phyloP scores from a whole-genome alignment of 1,140 invertebrate genomes.

The Drosophila nebulosa region DNA sequence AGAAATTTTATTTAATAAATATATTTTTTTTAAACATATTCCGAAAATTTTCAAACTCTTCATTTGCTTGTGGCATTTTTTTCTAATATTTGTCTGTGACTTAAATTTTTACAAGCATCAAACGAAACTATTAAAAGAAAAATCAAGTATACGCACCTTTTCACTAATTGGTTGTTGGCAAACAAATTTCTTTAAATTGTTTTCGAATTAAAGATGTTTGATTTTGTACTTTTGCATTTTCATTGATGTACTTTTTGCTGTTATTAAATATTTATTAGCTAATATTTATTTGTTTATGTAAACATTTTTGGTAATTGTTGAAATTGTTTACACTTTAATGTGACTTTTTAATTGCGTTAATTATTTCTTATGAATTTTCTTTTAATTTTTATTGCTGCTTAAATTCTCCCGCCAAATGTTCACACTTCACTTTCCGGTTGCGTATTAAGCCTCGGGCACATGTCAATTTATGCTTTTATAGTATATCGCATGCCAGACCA shows the following conservation, averaged over 20 bases:
- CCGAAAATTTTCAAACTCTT: no score
- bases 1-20: no score
- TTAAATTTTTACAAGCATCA: background rate
- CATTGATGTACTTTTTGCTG: background rate
- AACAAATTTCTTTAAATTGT: background rate
- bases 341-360: background rate
- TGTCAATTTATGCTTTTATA: conserved; percentile 72
- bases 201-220: background rate
- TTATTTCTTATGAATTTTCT: background rate
- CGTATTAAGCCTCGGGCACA: conserved; percentile 60
- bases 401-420: conserved; percentile 36
- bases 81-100: no score
- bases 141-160: conserved; percentile 65
- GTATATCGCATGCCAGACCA: conserved; percentile 19
- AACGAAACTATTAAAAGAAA: no score
- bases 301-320: background rate
- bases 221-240: background rate
- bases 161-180: background rate
- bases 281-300: conserved; percentile 4
- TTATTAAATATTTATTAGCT: background rate
- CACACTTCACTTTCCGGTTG: conserved; percentile 56
- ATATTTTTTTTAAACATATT: no score
- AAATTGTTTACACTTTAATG: background rate
- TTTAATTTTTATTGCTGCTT: background rate
- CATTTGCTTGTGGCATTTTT: no score